Percentiles rank a stretch among this genome's conserved stretches.
Evolutionary conservation across 2,888 invertebrate genomes (phyloP).

Genomic region (Leucoma salicis): DNA sequence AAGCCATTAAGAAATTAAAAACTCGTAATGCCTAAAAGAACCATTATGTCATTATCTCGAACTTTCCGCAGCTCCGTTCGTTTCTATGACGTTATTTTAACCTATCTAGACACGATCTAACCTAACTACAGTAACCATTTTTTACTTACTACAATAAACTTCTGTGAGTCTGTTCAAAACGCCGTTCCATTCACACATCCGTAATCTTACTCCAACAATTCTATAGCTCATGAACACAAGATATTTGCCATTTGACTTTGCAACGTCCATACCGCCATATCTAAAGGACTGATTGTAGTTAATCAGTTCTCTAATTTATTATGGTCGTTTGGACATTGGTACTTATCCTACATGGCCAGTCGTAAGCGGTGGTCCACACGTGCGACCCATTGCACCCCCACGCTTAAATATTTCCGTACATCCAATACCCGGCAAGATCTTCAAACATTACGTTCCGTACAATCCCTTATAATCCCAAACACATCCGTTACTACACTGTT

Average conservation of each 20-base stretch:
- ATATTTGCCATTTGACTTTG: too few relatives aligned
- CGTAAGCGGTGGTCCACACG: background rate
- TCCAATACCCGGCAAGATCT: background rate
- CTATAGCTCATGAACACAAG: too few relatives aligned
- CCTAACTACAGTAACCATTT: constrained; percentile 58
- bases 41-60: constrained; percentile 40
- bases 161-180: constrained; percentile 45
- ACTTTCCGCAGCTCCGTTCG: constrained; percentile 43
- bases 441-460: background rate
- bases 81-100: constrained; percentile 74
- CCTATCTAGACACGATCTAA: constrained; percentile 64
- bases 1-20: constrained; percentile 52
- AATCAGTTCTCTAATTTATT: too few relatives aligned
- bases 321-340: too few relatives aligned
- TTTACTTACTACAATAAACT: constrained; percentile 48
- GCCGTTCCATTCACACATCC: constrained; percentile 23
- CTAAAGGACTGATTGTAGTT: too few relatives aligned
- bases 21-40: constrained; percentile 56
- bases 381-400: background rate
- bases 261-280: too few relatives aligned
- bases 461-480: constrained; percentile 4
- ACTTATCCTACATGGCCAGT: too few relatives aligned
- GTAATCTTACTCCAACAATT: background rate
- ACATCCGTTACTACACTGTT: constrained; percentile 5
- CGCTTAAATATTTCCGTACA: background rate